Evolutionary conservation across 2,888 invertebrate genomes (phyloP).

Genomic region (Baronia brevicornis): DNA sequence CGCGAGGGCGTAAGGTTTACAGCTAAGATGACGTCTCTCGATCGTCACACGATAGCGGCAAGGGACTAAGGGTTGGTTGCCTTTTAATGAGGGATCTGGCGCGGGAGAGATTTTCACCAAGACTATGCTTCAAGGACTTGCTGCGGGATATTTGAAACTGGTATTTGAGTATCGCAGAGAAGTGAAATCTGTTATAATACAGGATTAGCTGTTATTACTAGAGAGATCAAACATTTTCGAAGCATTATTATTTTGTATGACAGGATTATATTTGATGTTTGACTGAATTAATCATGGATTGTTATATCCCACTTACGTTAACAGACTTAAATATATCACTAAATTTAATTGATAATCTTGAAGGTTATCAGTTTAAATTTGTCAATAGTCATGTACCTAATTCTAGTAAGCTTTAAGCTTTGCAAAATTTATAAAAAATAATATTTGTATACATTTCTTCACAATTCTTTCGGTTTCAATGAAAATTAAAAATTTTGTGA

Average conservation of each 20-base stretch:
- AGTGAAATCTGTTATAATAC: constrained; percentile 13
- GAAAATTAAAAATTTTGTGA: no score
- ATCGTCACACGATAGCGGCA: constrained; percentile 42
- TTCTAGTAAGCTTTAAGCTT: no score
- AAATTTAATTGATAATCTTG: no score
- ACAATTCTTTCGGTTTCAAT: no score
- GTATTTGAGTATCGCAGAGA: constrained; percentile 13
- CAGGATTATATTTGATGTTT: no score
- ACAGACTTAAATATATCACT: no score
- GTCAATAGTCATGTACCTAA: no score
- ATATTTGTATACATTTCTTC: no score
- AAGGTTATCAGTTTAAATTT: no score
- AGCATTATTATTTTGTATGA: constrained; percentile 1
- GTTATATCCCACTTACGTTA: no score
- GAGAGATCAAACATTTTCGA: constrained; percentile 13
- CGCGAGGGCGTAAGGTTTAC: constrained; percentile 27
- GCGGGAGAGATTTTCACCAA: constrained; percentile 19
- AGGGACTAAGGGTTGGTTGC: constrained; percentile 37
- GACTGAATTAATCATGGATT: no score
- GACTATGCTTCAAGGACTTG: constrained; percentile 9
- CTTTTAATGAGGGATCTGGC: constrained; percentile 41
- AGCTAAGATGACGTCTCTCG: constrained; percentile 30
- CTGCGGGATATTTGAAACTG: constrained; percentile 7
- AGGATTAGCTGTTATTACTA: constrained; percentile 12
- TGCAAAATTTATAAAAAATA: no score